Conservation (phyloP, 1,140 invertebrate species). For the Hydropsyche tenuis region DNA sequence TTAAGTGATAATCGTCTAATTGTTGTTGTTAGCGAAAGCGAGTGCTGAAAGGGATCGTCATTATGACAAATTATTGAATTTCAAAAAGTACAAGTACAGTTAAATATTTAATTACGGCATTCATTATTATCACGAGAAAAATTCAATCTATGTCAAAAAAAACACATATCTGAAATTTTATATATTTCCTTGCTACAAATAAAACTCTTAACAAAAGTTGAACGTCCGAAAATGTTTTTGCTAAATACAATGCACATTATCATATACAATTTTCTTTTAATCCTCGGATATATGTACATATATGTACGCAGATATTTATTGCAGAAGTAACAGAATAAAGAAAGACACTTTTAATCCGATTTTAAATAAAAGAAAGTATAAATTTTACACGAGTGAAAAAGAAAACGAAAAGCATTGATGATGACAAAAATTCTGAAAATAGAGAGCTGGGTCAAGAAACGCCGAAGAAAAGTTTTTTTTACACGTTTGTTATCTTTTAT, state of each 20-base stretch:
- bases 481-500: not conserved
- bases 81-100: not conserved
- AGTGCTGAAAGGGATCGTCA: not conserved
- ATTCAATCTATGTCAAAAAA: no score
- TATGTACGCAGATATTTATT: no score
- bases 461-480: not conserved
- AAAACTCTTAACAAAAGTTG: no score
- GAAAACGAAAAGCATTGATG: not conserved
- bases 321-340: no score
- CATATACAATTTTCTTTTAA: no score
- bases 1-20: no score
- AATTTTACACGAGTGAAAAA: not conserved
- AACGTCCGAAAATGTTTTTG: no score
- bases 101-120: not conserved
- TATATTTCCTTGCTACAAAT: no score
- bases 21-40: not conserved
- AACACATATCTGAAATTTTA: no score
- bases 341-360: no score
- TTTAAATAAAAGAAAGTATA: conserved; percentile 9
- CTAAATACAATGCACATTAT: no score
- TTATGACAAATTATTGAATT: not conserved
- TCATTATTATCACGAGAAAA: not conserved
- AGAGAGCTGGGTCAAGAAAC: conserved; percentile 10
- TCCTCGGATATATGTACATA: no score
- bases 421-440: conserved; percentile 21